Percentiles rank a stretch among this genome's conserved stretches.
Evolutionary conservation across 1,140 invertebrate genomes (phyloP).

Genomic region (Drosophila burlai): DNA sequence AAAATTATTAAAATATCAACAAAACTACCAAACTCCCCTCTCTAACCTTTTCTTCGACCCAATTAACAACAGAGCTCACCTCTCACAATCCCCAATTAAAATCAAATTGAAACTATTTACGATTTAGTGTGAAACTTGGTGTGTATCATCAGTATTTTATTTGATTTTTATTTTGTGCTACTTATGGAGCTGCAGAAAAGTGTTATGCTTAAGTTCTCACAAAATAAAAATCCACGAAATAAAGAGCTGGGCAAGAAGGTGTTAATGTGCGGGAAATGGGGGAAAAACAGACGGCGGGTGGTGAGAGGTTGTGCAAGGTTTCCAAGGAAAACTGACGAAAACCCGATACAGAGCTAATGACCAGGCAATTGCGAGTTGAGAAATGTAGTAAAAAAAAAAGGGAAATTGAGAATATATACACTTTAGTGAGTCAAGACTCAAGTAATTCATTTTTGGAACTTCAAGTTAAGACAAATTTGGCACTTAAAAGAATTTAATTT

Average conservation of each 20-base stretch:
- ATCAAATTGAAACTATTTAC: conserved; percentile 32
- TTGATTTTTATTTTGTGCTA: neutral
- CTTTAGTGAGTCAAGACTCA: neutral
- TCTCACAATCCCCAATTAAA: conserved; percentile 7
- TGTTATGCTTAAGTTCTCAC: conserved; percentile 10
- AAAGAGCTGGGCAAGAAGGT: conserved; percentile 19
- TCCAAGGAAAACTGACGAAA: conserved; percentile 26
- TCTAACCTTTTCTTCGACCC: neutral
- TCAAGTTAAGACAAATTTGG: neutral
- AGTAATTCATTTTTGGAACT: neutral
- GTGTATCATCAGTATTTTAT: neutral
- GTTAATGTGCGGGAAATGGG: conserved; percentile 30
- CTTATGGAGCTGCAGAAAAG: conserved; percentile 8
- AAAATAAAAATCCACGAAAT: conserved; percentile 6
- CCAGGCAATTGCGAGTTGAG: conserved; percentile 10
- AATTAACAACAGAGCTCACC: neutral
- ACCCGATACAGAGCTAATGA: conserved; percentile 23
- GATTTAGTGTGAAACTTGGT: conserved; percentile 15
- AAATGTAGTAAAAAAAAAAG: neutral
- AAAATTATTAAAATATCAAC: neutral
- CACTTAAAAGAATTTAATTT: neutral
- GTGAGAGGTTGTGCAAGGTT: conserved; percentile 18
- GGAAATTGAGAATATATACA: neutral
- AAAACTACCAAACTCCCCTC: neutral
- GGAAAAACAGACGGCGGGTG: conserved; percentile 10